These are phyloP conservation scores for Archips crataeganus DNA, from an alignment of 2,888 invertebrate species.

Conservation along the genomic window DNA sequence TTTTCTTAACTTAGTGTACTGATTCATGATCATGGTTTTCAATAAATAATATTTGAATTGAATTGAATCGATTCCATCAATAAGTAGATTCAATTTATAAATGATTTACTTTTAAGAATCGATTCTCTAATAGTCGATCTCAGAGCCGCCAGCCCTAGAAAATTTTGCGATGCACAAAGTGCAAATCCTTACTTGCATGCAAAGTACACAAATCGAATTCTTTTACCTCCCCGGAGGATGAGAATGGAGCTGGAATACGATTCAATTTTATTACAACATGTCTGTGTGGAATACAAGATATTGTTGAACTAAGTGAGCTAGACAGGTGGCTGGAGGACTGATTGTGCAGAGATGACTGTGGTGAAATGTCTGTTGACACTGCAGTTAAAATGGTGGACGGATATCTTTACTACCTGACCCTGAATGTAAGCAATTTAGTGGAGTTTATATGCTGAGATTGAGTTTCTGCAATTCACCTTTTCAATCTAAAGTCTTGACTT, in stretches of 20 bases:
- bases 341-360: background rate
- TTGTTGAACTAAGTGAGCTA: slow-evolving; percentile 13
- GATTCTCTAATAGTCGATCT: too few relatives aligned
- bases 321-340: slow-evolving; percentile 18
- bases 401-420: background rate
- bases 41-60: too few relatives aligned
- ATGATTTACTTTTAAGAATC: too few relatives aligned
- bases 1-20: too few relatives aligned
- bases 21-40: too few relatives aligned
- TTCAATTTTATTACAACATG: slow-evolving; percentile 35
- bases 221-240: slow-evolving; percentile 26
- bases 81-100: too few relatives aligned
- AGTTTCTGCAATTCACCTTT: background rate
- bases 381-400: slow-evolving; percentile 3
- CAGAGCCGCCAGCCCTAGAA: background rate
- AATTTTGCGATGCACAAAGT: slow-evolving; percentile 33
- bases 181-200: slow-evolving; percentile 34
- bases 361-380: slow-evolving; percentile 12
- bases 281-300: slow-evolving; percentile 19
- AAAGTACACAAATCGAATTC: slow-evolving; percentile 38
- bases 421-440: background rate
- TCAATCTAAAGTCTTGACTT: too few relatives aligned
- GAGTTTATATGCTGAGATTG: background rate
- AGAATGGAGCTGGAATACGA: slow-evolving; percentile 8
- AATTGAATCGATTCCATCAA: too few relatives aligned